Percentiles rank a stretch among this genome's conserved stretches.
Conservation (phyloP, 2,113 vertebrate genomes). For the Tinamus guttatus region DNA sequence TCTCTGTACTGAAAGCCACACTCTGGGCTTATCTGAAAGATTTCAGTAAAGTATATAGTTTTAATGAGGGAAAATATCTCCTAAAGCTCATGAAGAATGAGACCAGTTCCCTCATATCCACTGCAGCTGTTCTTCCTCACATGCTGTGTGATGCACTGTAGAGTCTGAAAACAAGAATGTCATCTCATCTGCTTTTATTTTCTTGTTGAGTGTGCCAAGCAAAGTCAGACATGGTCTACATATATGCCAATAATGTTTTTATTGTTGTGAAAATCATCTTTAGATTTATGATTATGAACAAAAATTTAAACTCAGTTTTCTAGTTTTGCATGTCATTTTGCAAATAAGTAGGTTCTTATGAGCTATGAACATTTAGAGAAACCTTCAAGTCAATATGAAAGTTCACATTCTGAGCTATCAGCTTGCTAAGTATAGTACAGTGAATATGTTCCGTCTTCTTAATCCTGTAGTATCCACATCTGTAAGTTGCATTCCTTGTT, state of each 20-base stretch:
- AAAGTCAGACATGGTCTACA: conserved; percentile 47
- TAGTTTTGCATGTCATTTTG: conserved; percentile 31
- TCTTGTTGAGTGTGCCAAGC: conserved; percentile 30
- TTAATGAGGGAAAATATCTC: not conserved
- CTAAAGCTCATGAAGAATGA: not conserved
- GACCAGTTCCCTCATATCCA: not conserved
- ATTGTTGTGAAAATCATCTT: conserved; percentile 46
- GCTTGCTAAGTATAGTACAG: not conserved
- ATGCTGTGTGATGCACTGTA: not conserved
- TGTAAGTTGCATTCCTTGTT: not conserved
- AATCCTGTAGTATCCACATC: not conserved
- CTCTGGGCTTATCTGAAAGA: not conserved
- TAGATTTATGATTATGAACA: conserved; percentile 59
- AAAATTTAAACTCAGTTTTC: conserved; percentile 43
- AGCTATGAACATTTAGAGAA: conserved; percentile 30
- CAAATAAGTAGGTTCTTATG: conserved; percentile 16
- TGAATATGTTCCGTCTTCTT: not conserved
- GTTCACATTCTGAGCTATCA: not conserved
- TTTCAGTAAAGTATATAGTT: not conserved
- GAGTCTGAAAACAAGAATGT: conserved; percentile 31
- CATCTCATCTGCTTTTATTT: conserved; percentile 58
- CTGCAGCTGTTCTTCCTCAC: not conserved
- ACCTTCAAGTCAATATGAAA: conserved; percentile 30
- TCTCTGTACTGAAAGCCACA: not conserved
- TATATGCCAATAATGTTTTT: conserved; percentile 37